Base-by-base conservation (phyloP, 1,140 invertebrate species). In the Acromyrmex charruanus region DNA sequence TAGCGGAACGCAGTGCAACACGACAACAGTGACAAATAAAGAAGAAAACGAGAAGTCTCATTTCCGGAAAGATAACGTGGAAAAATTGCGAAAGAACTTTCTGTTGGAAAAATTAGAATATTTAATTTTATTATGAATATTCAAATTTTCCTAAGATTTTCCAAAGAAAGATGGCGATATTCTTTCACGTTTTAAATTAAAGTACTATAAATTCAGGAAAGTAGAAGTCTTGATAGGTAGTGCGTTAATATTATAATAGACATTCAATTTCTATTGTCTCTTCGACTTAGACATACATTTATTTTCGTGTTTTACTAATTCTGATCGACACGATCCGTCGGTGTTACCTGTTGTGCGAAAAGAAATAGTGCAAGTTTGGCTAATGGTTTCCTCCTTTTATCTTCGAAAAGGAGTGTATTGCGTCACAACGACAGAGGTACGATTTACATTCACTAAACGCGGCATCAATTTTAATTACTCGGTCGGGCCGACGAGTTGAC, bases 401-500 rank as follows among this genome's bases (percentile, higher is more conserved):
- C 80, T 74, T 75, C 28, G n/a, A 39, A 61, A 72, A 74, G 28
- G 44, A 72, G 16, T 49, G 18, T n/a, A 49, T 82, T 82, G 21
- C 68, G 25, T 82, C 80, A 84, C 55, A 25, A 10, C 21, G 55
- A 63, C 25, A 14, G 28, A 61, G 80, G 25, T 51, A 31, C 55
- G 55, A 84, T 74, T 84, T 84, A 84, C 58, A 75, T 84, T 84
- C 69, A 49, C 39, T 82, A 74, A 82, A 75, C 28, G 44, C 68
- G 39, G 75, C 89, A 88, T 90, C 81, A 88, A 90, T 91, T 90
- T 91, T 91, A 91, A 91, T 91, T 91, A 90, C 75, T 91, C 77
- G 18, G 44, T 61, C 86, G 49, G 75, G 81, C 85, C 84, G 49
- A 71, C 84, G 44, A 71, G 39, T 91, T 80, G 87, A 87, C 58